Percentiles rank a stretch among this genome's conserved stretches.
Conservation (phyloP, 2,113 vertebrate genomes). For the Tachuris rubrigastra region DNA sequence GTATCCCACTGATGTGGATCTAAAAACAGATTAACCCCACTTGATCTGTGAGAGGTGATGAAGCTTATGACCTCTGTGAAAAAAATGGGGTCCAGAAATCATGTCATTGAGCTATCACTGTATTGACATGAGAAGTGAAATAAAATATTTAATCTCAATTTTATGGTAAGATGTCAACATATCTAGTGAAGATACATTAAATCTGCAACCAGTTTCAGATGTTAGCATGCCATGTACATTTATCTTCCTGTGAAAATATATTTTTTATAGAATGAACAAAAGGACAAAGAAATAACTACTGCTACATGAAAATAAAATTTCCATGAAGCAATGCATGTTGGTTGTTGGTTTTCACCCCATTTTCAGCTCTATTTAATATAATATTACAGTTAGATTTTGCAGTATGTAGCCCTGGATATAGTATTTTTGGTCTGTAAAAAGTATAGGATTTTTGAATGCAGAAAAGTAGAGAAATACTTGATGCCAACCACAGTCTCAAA, state of each 20-base stretch:
- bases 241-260: neutral
- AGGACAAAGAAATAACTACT: neutral
- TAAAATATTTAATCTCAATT: neutral
- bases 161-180: neutral
- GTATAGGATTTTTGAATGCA: neutral
- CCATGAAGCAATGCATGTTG: neutral
- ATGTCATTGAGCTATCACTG: accelerated
- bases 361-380: neutral
- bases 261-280: neutral
- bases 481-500: neutral
- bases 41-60: neutral
- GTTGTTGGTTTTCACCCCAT: neutral
- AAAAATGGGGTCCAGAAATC: neutral
- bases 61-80: neutral
- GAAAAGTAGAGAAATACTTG: neutral
- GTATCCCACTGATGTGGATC: neutral
- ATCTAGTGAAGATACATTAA: neutral
- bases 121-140: neutral
- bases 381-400: neutral
- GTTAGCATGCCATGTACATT: neutral
- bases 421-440: neutral
- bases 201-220: neutral
- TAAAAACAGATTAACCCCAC: neutral
- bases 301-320: neutral
- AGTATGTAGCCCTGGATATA: accelerated